phyloP scores from a whole-genome alignment of 2,797 vertebrate genomes.

The Dallia pectoralis region DNA sequence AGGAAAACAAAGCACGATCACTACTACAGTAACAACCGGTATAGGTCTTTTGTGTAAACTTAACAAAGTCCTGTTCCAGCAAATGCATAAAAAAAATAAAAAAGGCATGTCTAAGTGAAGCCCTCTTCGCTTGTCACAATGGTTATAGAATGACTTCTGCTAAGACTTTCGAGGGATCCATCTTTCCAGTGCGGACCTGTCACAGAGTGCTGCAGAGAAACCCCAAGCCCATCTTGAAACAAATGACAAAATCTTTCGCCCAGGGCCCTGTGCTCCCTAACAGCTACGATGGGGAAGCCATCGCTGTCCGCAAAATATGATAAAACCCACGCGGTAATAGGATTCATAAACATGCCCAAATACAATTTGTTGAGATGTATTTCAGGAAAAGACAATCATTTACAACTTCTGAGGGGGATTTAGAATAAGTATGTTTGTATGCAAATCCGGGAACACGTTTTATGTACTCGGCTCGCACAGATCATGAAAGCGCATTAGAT shows the following conservation, averaged over 20 bases:
- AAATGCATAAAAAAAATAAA: slow-evolving; percentile 34
- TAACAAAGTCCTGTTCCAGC: slow-evolving; percentile 30
- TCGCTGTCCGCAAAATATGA: slow-evolving; percentile 89
- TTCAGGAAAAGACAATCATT: slow-evolving; percentile 96
- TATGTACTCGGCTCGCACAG: slow-evolving; percentile 91
- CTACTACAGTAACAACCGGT: slow-evolving; percentile 11
- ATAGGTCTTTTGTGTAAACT: slow-evolving; percentile 10
- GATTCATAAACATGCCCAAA: slow-evolving; percentile 97
- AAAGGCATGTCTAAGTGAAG: slow-evolving; percentile 49
- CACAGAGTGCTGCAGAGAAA: slow-evolving; percentile 72
- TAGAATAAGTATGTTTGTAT: slow-evolving; percentile 91
- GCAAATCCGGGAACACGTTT: slow-evolving; percentile 87
- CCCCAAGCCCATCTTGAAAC: slow-evolving; percentile 78
- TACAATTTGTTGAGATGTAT: slow-evolving; percentile 97
- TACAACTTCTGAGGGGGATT: slow-evolving; percentile 92
- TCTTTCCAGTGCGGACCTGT: slow-evolving; percentile 75
- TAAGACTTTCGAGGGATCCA: slow-evolving; percentile 69
- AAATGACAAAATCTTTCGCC: slow-evolving; percentile 89
- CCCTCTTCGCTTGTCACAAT: slow-evolving; percentile 66
- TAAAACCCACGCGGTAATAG: slow-evolving; percentile 93
- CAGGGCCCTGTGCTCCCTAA: slow-evolving; percentile 79
- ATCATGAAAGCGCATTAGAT: slow-evolving; percentile 93
- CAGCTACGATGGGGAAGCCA: slow-evolving; percentile 83
- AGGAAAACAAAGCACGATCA: slow-evolving; percentile 39
- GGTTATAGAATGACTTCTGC: slow-evolving; percentile 74